Conservation (phyloP, 2,113 vertebrate genomes). For the Reinhardtius hippoglossoides region DNA sequence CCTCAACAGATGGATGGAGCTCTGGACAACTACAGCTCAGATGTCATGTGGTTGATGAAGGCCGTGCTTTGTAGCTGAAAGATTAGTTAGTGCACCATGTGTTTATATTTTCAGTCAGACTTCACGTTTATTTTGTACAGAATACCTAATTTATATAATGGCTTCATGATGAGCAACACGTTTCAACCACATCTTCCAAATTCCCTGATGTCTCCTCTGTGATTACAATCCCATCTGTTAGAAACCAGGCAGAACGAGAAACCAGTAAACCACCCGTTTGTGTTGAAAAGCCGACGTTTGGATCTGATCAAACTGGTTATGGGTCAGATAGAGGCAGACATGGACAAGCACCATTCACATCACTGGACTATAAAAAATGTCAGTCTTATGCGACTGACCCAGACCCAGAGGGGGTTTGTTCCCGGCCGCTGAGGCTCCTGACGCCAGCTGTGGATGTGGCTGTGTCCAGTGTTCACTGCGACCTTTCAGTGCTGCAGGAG, state of each 20-base stretch:
- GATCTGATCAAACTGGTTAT: conserved; percentile 6
- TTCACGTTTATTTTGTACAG: too few relatives aligned
- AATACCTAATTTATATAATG: too few relatives aligned
- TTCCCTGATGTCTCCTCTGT: neutral
- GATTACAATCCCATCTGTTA: neutral
- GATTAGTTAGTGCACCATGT: too few relatives aligned
- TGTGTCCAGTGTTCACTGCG: conserved; percentile 30
- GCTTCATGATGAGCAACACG: neutral
- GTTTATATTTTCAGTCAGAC: too few relatives aligned
- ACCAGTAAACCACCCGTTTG: neutral
- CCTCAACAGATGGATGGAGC: too few relatives aligned
- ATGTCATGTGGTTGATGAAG: too few relatives aligned
- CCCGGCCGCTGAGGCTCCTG: conserved; percentile 2
- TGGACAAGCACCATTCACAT: conserved; percentile 1
- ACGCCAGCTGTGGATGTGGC: conserved; percentile 54
- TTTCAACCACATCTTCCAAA: neutral
- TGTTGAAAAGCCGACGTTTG: neutral
- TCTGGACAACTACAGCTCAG: too few relatives aligned
- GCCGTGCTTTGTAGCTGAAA: too few relatives aligned
- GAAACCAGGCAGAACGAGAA: neutral
- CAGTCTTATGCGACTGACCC: neutral
- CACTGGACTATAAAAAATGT: conserved; percentile 9
- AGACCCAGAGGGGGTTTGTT: conserved; percentile 44
- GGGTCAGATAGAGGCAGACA: conserved; percentile 20
- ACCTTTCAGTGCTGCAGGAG: conserved; percentile 28